Conservation (phyloP, 2,888 invertebrate species). For the Acronicta leporina region DNA sequence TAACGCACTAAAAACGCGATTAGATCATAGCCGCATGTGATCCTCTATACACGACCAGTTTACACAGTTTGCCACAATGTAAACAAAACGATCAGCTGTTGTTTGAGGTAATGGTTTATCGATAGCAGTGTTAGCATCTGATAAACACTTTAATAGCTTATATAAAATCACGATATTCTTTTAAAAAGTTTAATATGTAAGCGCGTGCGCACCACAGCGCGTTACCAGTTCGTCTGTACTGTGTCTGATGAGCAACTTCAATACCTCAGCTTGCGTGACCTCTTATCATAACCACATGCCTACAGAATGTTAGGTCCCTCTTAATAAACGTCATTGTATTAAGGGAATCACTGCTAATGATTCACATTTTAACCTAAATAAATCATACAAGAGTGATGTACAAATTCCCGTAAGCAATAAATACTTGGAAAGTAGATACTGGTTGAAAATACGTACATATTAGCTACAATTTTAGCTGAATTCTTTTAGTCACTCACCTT, state of each 20-base stretch:
- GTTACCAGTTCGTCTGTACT: constrained; percentile 68
- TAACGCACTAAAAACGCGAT: constrained; percentile 66
- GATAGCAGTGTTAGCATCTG: constrained; percentile 13
- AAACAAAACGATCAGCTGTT: constrained; percentile 71
- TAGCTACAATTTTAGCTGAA: background rate
- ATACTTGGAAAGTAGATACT: constrained; percentile 11
- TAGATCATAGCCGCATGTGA: constrained; percentile 71
- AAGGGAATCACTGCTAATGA: constrained; percentile 44
- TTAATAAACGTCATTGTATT: constrained; percentile 35
- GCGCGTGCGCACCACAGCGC: constrained; percentile 73
- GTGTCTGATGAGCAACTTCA: constrained; percentile 55
- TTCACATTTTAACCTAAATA: constrained; percentile 46
- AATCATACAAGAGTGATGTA: constrained; percentile 21
- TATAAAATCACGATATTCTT: constrained; percentile 21
- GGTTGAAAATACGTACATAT: constrained; percentile 4
- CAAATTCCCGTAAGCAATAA: constrained; percentile 15
- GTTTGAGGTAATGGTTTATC: constrained; percentile 59
- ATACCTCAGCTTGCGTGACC: constrained; percentile 66
- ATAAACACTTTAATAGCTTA: constrained; percentile 22
- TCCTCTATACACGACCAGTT: constrained; percentile 48
- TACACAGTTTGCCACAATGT: constrained; percentile 64
- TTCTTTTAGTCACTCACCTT: constrained; percentile 1
- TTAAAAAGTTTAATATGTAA: background rate
- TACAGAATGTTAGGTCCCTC: constrained; percentile 49
- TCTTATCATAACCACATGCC: constrained; percentile 71